Evolutionary conservation across 1,140 invertebrate genomes (phyloP), one percentile per base, ranked within the genome.

Genomic region (Acyrthosiphon pisum): DNA sequence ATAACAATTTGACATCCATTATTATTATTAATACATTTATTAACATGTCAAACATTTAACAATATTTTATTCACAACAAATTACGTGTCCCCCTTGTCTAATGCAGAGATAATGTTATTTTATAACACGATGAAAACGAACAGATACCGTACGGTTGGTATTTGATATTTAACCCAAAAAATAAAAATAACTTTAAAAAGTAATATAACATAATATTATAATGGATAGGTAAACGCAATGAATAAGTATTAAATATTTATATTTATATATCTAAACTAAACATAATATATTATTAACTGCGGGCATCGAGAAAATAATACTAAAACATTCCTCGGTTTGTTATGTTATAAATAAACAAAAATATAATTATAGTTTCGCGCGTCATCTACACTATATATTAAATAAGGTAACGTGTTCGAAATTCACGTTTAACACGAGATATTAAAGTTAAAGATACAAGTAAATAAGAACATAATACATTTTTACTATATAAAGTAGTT

Each of bases 341-440:
- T 90, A 90, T 90, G 89, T 93, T 93, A 93, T 86, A 93, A 93
- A 93, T 93, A 93, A 93, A 93, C 91, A 93, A 41, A 92, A 93
- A 93, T 93, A 86, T 93, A 93, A 93, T 93, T 93, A 93, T 93
- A 93, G 91, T 93, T 56, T 84, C 48, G 48, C 91, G 81, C 91
- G 91, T 93, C 91, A 93, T 93, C 91, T 48, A 83, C 48, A 37
- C 68, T 37, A 92, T 92, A 92, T 92, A 50, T 81, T 92, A 68
- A 90, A 68, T 90, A 90, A 90, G 87, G 87, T 89, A 89, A 53
- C 7, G 9, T 60, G 53, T 90, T 60, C 37, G n/a, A 56, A 46
- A 90, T 90, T 68, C 89, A 6, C 44, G 37, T 46, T 50, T 41
- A 89, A 18, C 35, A 89, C 22, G 37, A 53, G 3, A 89, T n/a